These are phyloP conservation scores for Netelia virgata DNA, from an alignment of 2,888 invertebrate species.

Conservation along the genomic window DNA sequence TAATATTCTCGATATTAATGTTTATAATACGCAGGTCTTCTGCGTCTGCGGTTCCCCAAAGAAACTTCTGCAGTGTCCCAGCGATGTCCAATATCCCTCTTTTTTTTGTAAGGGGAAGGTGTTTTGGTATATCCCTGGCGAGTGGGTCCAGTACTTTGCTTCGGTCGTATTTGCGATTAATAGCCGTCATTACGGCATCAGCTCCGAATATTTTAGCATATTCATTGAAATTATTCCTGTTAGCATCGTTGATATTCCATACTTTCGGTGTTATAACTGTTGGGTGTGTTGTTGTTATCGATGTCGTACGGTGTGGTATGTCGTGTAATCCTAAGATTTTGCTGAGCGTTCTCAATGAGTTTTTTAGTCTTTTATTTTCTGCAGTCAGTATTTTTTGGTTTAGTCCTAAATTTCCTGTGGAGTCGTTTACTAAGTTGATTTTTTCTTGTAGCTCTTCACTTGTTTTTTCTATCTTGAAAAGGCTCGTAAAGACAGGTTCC, in stretches of 20 bases:
- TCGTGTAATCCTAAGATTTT: too few species aligned
- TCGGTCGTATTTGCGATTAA: not conserved
- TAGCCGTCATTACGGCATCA: not conserved
- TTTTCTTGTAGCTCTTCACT: too few species aligned
- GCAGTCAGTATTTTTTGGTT: slow-evolving; percentile 13
- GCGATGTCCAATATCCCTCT: slow-evolving; percentile 24
- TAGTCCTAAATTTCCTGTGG: slow-evolving; percentile 8
- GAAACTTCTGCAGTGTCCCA: slow-evolving; percentile 32
- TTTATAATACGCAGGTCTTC: slow-evolving; percentile 29
- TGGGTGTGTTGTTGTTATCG: too few species aligned
- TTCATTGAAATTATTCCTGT: not conserved
- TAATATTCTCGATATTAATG: slow-evolving; percentile 9
- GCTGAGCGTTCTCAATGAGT: not conserved
- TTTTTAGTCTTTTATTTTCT: not conserved
- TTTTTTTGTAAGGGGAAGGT: too few species aligned
- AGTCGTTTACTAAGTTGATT: not conserved
- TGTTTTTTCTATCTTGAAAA: not conserved
- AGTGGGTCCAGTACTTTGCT: not conserved
- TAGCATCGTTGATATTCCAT: too few species aligned
- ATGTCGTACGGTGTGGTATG: too few species aligned
- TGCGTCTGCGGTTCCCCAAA: slow-evolving; percentile 34
- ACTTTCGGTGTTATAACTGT: too few species aligned
- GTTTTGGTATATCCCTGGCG: not conserved
- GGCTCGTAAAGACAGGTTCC: slow-evolving; percentile 20
- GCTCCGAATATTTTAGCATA: slow-evolving; percentile 15